Percentiles rank a stretch among this genome's conserved stretches.
phyloP scores from a whole-genome alignment of 2,888 invertebrate genomes.

The Caenorhabditis macrosperma region DNA sequence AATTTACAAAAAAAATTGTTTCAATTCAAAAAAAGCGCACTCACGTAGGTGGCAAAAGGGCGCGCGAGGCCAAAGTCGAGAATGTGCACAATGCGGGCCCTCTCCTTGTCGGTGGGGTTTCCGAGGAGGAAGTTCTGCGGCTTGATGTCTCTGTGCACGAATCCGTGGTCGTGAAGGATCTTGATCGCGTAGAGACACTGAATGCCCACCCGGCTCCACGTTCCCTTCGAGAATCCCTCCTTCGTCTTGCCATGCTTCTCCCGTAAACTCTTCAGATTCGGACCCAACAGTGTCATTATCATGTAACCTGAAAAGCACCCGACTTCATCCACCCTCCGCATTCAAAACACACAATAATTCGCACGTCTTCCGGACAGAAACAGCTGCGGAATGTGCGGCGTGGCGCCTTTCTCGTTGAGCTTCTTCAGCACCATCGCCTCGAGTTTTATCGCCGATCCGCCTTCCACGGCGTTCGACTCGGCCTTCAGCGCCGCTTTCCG shows the following conservation, averaged over 20 bases:
- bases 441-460: conserved; percentile 75
- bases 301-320: conserved; percentile 63
- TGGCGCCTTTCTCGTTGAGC: conserved; percentile 64
- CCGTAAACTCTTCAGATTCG: conserved; percentile 67
- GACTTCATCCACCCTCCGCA: too few relatives aligned
- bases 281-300: conserved; percentile 73
- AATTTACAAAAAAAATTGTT: too few relatives aligned
- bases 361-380: conserved; percentile 69
- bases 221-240: conserved; percentile 52
- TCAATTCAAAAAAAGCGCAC: too few relatives aligned
- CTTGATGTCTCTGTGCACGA: conserved; percentile 68
- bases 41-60: conserved; percentile 54
- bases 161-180: conserved; percentile 67
- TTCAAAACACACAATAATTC: conserved; percentile 44
- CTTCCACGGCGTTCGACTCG: conserved; percentile 75
- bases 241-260: conserved; percentile 27
- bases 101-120: conserved; percentile 58
- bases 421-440: conserved; percentile 66
- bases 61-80: conserved; percentile 73
- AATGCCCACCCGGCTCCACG: conserved; percentile 71
- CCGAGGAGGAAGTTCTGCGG: conserved; percentile 74
- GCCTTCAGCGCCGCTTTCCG: conserved; percentile 73
- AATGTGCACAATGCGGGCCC: conserved; percentile 66
- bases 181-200: conserved; percentile 70
- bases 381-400: conserved; percentile 69